These are phyloP conservation scores for Nematolebias whitei DNA, from an alignment of 2,113 vertebrate genomes.

Conservation along the genomic window DNA sequence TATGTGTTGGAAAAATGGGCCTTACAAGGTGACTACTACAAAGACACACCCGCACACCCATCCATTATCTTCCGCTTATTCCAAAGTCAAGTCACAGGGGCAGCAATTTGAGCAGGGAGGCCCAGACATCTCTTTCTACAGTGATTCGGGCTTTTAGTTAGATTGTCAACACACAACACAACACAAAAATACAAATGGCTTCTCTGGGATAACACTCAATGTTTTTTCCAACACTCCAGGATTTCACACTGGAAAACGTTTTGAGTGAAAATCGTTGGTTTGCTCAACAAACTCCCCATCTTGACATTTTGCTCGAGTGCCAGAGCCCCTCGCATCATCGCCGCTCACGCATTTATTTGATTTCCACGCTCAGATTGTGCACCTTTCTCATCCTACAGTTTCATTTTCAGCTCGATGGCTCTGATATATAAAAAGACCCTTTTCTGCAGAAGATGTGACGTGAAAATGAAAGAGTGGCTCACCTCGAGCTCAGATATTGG, in stretches of 20 bases:
- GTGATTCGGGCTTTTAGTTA: conserved; percentile 38
- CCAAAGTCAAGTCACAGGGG: no score
- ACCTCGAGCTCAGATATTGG: conserved; percentile 15
- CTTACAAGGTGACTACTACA: no score
- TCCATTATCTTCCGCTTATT: no score
- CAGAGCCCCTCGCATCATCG: conserved; percentile 38
- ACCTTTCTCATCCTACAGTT: conserved; percentile 51
- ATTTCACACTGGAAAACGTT: conserved; percentile 32
- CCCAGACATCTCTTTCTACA: no score
- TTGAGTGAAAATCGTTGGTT: conserved; percentile 56
- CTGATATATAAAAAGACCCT: conserved; percentile 32
- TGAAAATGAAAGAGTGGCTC: conserved; percentile 25
- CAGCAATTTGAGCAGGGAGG: no score
- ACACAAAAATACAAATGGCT: conserved; percentile 55
- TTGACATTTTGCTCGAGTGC: conserved; percentile 42
- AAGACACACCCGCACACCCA: no score
- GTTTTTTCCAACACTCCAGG: conserved; percentile 46
- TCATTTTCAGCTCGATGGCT: conserved; percentile 39
- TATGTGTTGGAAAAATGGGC: no score
- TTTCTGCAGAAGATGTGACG: conserved; percentile 48
- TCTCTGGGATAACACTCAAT: conserved; percentile 46
- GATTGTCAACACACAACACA: not conserved
- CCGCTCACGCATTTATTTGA: conserved; percentile 40
- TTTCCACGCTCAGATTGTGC: conserved; percentile 26
- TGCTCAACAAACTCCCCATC: conserved; percentile 62